Percentiles rank a stretch among this genome's conserved stretches.
Evolutionary conservation across 2,888 invertebrate genomes (phyloP).

Genomic region (Diogma glabrata): DNA sequence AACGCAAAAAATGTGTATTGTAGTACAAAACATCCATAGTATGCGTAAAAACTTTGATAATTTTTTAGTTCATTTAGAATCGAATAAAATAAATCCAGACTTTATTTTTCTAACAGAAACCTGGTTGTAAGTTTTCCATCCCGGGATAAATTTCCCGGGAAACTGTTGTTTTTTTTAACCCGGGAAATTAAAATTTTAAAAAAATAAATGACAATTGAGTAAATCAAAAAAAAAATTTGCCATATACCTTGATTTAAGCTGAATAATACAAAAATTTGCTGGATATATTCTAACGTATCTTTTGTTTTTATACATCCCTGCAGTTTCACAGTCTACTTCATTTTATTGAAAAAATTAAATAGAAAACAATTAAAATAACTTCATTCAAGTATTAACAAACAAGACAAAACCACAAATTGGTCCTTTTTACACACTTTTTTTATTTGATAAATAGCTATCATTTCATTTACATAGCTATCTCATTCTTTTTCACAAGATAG

Average conservation of each 20-base stretch:
- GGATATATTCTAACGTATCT: no score
- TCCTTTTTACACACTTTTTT: no score
- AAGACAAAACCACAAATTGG: conserved; percentile 1
- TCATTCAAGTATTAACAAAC: neutral
- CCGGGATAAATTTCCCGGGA: no score
- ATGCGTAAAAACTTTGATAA: no score
- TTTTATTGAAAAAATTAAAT: neutral
- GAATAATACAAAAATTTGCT: no score
- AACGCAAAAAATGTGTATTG: no score
- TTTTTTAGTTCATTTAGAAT: no score
- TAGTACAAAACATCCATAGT: no score
- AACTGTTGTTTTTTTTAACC: neutral
- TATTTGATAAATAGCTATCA: neutral
- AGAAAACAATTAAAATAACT: neutral
- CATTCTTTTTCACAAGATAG: neutral
- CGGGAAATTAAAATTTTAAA: neutral
- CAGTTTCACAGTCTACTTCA: neutral
- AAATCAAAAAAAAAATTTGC: neutral
- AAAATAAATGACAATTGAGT: neutral
- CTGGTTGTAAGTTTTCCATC: no score
- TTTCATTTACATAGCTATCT: no score
- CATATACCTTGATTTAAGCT: neutral
- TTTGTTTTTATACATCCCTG: conserved; percentile 1
- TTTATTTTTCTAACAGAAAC: no score
- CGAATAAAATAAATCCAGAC: no score